phyloP scores from a whole-genome alignment of 2,797 vertebrate species.

The Salarias fasciatus region DNA sequence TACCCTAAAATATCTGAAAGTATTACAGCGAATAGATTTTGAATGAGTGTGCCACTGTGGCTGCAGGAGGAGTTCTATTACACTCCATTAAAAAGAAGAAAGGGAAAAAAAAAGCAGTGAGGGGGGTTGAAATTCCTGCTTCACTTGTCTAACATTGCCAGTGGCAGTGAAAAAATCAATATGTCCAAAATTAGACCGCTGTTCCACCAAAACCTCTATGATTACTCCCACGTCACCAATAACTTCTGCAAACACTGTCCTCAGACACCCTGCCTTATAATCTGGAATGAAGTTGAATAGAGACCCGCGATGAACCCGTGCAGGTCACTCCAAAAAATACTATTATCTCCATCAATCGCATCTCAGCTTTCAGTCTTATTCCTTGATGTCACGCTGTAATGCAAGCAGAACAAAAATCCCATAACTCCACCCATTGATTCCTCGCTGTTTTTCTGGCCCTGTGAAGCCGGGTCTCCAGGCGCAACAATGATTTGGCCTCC shows the following conservation, averaged over 20 bases:
- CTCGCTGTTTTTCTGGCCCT: constrained; percentile 40
- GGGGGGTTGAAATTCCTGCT: constrained; percentile 43
- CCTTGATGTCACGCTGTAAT: constrained; percentile 36
- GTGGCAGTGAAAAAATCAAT: constrained; percentile 62
- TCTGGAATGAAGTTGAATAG: constrained; percentile 26
- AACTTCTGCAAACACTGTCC: constrained; percentile 54
- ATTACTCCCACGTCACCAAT: constrained; percentile 64
- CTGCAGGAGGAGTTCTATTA: constrained; percentile 47
- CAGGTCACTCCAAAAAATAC: constrained; percentile 29
- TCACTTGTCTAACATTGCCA: constrained; percentile 58
- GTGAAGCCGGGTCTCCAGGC: constrained; percentile 47
- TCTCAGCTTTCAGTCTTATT: constrained; percentile 28
- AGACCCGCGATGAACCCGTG: constrained; percentile 34
- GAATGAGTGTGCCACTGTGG: constrained; percentile 37
- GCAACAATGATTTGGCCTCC: constrained; percentile 33
- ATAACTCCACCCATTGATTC: constrained; percentile 36
- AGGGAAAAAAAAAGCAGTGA: constrained; percentile 14
- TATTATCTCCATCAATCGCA: constrained; percentile 44
- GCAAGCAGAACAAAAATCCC: constrained; percentile 30
- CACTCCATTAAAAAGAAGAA: constrained; percentile 19
- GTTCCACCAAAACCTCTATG: constrained; percentile 59
- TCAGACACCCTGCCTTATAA: constrained; percentile 32
- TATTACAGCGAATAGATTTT: constrained; percentile 48
- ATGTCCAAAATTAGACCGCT: constrained; percentile 68
- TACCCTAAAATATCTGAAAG: constrained; percentile 55